Conservation (phyloP, 2,797 vertebrate species). For the Hemitrygon akajei region DNA sequence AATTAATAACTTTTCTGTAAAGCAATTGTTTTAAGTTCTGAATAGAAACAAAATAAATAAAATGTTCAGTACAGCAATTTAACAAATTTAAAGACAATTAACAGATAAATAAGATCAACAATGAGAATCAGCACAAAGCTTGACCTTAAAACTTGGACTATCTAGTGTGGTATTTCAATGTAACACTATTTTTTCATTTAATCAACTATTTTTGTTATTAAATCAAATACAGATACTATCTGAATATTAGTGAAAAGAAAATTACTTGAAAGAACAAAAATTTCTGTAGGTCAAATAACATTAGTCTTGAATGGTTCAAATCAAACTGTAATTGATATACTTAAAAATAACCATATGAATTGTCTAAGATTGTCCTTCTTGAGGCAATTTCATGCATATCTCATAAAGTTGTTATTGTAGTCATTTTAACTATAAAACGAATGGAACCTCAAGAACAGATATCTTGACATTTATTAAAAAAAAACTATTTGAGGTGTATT, state of each 20-base stretch:
- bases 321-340: neutral
- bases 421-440: neutral
- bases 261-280: neutral
- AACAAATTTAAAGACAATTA: neutral
- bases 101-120: neutral
- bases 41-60: too few species aligned
- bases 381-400: neutral
- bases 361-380: too few species aligned
- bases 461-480: constrained; percentile 16
- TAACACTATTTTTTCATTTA: neutral
- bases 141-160: neutral
- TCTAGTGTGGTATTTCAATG: neutral
- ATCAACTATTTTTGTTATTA: neutral
- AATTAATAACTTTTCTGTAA: too few species aligned
- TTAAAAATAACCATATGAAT: neutral
- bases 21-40: too few species aligned
- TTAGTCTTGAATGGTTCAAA: neutral
- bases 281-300: neutral
- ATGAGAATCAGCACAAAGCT: neutral
- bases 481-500: neutral
- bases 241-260: neutral
- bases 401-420: neutral
- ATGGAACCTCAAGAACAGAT: neutral
- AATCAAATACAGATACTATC: neutral
- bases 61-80: neutral